Evolutionary conservation across 1,140 invertebrate genomes (phyloP).

Genomic region (Drosophila melanica): DNA sequence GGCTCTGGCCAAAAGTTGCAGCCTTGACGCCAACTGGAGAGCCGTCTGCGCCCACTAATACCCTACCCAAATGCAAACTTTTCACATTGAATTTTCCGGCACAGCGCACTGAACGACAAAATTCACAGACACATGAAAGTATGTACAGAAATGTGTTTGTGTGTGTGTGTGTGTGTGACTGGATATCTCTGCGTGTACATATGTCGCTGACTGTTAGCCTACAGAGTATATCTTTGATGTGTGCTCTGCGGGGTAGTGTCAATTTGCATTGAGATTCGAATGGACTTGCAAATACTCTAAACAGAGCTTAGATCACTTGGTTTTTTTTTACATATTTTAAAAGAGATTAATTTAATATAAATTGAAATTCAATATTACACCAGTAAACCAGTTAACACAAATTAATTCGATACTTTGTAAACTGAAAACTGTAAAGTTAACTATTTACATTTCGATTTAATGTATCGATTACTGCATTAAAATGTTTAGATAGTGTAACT

Average conservation of each 20-base stretch:
- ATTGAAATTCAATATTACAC: too few species aligned
- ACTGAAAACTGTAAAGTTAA: too few species aligned
- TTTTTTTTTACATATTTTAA: too few species aligned
- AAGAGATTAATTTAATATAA: too few species aligned
- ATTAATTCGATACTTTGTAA: too few species aligned
- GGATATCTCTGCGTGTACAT: constrained; percentile 5
- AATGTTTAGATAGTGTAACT: too few species aligned
- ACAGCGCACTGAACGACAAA: constrained; percentile 68
- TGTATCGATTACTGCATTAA: too few species aligned
- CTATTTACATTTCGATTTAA: too few species aligned
- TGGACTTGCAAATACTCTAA: neutral
- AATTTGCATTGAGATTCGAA: constrained; percentile 1
- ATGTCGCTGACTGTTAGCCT: constrained; percentile 6
- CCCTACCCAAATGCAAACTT: constrained; percentile 65
- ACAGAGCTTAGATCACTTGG: neutral
- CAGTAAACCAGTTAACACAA: too few species aligned
- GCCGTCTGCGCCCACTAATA: neutral
- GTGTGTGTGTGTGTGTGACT: constrained; percentile 1
- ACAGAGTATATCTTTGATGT: neutral
- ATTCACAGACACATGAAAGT: constrained; percentile 24
- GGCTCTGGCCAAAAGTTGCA: constrained; percentile 58
- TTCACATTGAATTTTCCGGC: constrained; percentile 77
- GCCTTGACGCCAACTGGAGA: constrained; percentile 60
- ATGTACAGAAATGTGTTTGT: constrained; percentile 7
- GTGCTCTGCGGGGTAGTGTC: constrained; percentile 2